phyloP scores from a whole-genome alignment of 2,888 invertebrate species.

The Autographa gamma region DNA sequence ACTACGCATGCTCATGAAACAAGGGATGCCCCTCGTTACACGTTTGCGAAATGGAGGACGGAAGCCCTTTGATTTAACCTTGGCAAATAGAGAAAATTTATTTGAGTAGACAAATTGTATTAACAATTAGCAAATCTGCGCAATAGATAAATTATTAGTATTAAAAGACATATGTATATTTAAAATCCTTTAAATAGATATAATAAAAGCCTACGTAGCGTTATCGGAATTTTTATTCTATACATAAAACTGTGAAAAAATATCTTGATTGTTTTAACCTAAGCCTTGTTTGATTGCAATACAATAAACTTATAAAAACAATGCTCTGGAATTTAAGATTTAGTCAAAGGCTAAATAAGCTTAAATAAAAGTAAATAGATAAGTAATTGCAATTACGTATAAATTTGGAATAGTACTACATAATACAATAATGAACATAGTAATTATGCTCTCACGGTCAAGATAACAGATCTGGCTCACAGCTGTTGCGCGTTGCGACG shows the following conservation, averaged over 20 bases:
- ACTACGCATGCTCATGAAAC: constrained; percentile 31
- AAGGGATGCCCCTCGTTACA: constrained; percentile 5
- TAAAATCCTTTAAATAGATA: constrained; percentile 2
- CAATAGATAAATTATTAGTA: not conserved
- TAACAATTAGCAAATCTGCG: constrained; percentile 11
- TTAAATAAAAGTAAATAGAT: constrained; percentile 29
- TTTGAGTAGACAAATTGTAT: not conserved
- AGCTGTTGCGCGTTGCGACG: constrained; percentile 83
- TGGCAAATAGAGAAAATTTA: constrained; percentile 18
- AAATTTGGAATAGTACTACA: constrained; percentile 57
- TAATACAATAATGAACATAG: constrained; percentile 69
- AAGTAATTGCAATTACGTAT: constrained; percentile 36
- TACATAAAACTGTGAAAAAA: constrained; percentile 25
- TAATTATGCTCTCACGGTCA: constrained; percentile 85
- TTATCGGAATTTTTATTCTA: constrained; percentile 12
- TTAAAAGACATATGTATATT: not conserved
- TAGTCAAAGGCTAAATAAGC: constrained; percentile 32
- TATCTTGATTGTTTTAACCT: constrained; percentile 18
- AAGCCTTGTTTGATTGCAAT: constrained; percentile 15
- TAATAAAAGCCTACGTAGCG: not conserved
- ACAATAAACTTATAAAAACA: constrained; percentile 18
- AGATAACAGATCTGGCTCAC: constrained; percentile 82
- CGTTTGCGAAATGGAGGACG: constrained; percentile 32
- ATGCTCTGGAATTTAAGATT: constrained; percentile 19
- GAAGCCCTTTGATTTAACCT: constrained; percentile 16